These are phyloP conservation scores for Tragopan temminckii DNA, from an alignment of 2,797 vertebrate species.

Conservation along the genomic window DNA sequence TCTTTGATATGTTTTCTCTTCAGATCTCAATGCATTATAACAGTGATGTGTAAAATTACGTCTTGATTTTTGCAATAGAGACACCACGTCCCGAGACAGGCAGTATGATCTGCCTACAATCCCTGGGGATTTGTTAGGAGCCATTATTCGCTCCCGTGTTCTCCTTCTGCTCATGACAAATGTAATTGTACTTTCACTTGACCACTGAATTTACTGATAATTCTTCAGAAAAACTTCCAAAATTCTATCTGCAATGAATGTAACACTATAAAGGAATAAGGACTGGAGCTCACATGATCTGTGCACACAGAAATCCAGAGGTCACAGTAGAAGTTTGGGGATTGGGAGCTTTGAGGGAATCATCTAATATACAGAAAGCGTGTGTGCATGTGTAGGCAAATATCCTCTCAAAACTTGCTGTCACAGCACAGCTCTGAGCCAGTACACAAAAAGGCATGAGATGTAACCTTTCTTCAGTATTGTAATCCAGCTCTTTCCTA, in stretches of 20 bases:
- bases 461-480: constrained; percentile 57
- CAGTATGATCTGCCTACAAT: neutral
- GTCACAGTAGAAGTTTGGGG: neutral
- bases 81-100: neutral
- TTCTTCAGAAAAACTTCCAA: neutral
- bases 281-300: neutral
- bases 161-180: neutral
- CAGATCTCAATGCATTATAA: neutral
- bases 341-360: neutral
- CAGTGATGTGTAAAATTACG: neutral
- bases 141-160: neutral
- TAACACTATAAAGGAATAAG: neutral
- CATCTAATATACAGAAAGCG: neutral
- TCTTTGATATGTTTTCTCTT: neutral
- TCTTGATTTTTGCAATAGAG: constrained; percentile 1
- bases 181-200: constrained; percentile 8
- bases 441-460: neutral
- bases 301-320: neutral
- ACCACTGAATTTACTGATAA: neutral
- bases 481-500: constrained; percentile 36
- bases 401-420: neutral
- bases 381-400: neutral
- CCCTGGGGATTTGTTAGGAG: neutral
- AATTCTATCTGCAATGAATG: neutral
- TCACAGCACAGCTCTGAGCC: neutral